Base-by-base conservation (phyloP, 2,113 vertebrate species). In the Tyrannus savana region DNA sequence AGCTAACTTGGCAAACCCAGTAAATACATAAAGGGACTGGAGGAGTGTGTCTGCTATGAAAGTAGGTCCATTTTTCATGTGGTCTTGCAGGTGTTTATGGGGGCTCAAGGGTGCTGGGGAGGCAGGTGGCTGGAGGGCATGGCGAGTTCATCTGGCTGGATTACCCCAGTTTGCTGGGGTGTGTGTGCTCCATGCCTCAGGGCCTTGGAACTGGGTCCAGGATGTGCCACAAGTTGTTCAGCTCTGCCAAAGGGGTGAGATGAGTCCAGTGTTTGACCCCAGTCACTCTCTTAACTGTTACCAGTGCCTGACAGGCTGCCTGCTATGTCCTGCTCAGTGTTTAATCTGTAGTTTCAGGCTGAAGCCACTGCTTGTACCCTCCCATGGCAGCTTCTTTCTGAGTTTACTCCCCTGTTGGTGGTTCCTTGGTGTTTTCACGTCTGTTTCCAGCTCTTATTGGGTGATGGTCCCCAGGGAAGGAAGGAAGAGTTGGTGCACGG, bases 41-140 rank as follows among this genome's bases (percentile, higher is more conserved):
- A 37, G 52, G 22, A 10, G 9, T 10, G 19, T 64, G 33, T 30
- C 28, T 62, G 63, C 18, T 46, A 12, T 46, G 28, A 7, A 42
- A 25, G 22, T 7, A 87, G n/a, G 15, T 53, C 12, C 2, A 0
- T 37, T 87, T 91, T 62, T 78, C 19, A 13, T 0, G 0, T 56
- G 33, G 28, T 24, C 33, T 55, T 71, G 21, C 50, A n/a, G 28
- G 22, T 23, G 5, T 35, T n/a, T 62, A 5, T 30, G 60, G 59
- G 13, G 17, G 30, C 33, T 52, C 24, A 12, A 6, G 37, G 1
- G 0, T 76, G 33, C 35, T 88, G 11, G 3, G 12, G 39, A 50
- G 47, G 14, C 42, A 46, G 12, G 60, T n/a, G 41, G 6, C 33
- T 15, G 10, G 19, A 30, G 39, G 44, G 35, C 42, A 23, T 0